These are phyloP conservation scores for Coptodon bakossiorum DNA, from an alignment of 2,113 vertebrate species.

Conservation along the genomic window DNA sequence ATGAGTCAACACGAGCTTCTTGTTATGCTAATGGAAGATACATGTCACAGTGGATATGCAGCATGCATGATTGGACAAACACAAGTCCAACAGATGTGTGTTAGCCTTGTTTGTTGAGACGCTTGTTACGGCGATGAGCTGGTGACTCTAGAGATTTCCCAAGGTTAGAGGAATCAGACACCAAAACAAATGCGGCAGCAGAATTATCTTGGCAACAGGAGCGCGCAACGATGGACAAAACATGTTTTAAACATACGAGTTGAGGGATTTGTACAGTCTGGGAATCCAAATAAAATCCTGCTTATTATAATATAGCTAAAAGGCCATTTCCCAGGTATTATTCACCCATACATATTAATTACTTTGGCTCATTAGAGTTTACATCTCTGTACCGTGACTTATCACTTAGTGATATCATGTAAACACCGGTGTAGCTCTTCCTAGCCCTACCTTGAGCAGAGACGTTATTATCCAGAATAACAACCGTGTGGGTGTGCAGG, in stretches of 20 bases:
- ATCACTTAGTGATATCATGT: background rate
- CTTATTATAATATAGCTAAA: background rate
- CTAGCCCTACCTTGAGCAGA: background rate
- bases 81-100: background rate
- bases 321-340: background rate
- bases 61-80: constrained; percentile 25
- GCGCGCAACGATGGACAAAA: background rate
- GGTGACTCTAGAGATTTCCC: background rate
- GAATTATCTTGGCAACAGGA: background rate
- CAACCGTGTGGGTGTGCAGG: background rate
- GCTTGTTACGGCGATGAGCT: background rate
- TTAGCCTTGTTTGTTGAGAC: constrained; percentile 7
- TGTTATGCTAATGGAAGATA: constrained; percentile 19
- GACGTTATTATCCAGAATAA: background rate
- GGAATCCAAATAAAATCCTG: background rate
- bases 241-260: background rate
- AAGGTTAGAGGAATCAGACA: background rate
- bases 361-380: background rate
- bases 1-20: constrained; percentile 30
- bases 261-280: background rate
- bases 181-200: background rate
- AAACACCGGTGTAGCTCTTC: background rate
- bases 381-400: background rate
- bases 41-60: constrained; percentile 11
- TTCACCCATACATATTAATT: background rate